A percentile compares a stretch with the other conserved stretches of the same genome.
These are phyloP conservation scores for Harpalus rubripes DNA, from an alignment of 2,888 invertebrate genomes.

Conservation along the genomic window DNA sequence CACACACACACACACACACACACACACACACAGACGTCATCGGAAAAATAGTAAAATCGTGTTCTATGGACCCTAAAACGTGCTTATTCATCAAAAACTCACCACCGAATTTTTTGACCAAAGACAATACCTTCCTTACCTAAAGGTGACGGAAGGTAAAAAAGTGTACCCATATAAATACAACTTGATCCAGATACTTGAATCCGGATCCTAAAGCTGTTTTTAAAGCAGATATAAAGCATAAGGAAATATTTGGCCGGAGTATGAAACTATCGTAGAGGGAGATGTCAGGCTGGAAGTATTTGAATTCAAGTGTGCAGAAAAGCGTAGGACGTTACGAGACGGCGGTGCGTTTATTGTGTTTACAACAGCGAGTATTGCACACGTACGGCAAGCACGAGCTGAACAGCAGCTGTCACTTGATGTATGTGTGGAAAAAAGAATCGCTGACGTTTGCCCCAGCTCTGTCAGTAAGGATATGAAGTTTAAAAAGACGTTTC, in stretches of 20 bases:
- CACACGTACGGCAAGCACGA: neutral
- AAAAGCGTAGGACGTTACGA: neutral
- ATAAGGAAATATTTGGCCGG: neutral
- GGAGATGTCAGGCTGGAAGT: neutral
- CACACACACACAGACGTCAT: no score
- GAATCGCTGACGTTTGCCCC: constrained; percentile 45
- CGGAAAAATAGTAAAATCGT: no score
- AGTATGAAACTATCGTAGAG: neutral
- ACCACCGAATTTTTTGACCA: no score
- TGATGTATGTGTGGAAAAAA: constrained; percentile 53
- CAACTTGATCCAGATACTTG: neutral
- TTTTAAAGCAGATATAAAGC: neutral
- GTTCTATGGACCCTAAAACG: no score
- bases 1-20: no score
- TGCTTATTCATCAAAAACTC: no score
- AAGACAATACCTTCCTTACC: no score
- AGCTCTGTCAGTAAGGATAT: constrained; percentile 51
- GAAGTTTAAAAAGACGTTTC: constrained; percentile 53
- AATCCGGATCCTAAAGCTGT: neutral
- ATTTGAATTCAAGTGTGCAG: constrained; percentile 23
- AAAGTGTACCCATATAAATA: neutral
- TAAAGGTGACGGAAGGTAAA: no score
- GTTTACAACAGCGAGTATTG: constrained; percentile 22
- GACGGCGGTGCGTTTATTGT: constrained; percentile 32
- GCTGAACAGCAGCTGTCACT: constrained; percentile 25